Percentiles rank a stretch among this genome's conserved stretches.
These are phyloP conservation scores for Tinea pellionella DNA, from an alignment of 2,888 invertebrate genomes.

Conservation along the genomic window DNA sequence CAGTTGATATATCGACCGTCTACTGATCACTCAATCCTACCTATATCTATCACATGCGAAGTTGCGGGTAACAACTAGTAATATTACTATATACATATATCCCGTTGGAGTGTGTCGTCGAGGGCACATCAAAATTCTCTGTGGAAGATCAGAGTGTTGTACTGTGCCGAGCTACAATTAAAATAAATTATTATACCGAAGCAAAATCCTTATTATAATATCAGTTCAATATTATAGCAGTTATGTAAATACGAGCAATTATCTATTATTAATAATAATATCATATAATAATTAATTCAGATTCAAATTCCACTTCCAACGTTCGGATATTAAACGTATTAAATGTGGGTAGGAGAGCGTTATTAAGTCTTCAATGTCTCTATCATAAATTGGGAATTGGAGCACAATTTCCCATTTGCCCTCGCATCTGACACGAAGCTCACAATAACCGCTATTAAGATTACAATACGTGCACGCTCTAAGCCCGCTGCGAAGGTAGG, in stretches of 20 bases:
- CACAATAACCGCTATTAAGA: conserved; percentile 5
- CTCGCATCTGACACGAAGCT: not conserved
- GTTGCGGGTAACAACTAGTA: too few species aligned
- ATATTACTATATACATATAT: too few species aligned
- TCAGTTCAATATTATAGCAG: too few species aligned
- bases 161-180: too few species aligned
- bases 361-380: conserved; percentile 1
- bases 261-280: not conserved
- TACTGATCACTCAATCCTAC: too few species aligned
- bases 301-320: not conserved
- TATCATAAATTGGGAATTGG: conserved; percentile 8
- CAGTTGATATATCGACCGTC: too few species aligned
- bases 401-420: not conserved
- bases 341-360: not conserved
- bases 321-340: not conserved
- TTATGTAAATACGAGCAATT: not conserved
- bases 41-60: too few species aligned
- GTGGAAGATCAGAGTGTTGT: too few species aligned
- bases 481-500: not conserved
- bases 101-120: too few species aligned
- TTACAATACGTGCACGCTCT: not conserved
- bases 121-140: too few species aligned
- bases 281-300: not conserved
- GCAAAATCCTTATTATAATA: too few species aligned
- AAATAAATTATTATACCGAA: too few species aligned